A percentile compares a stretch with the other conserved stretches of the same genome.
Evolutionary conservation across 2,888 invertebrate species (phyloP).

Genomic region (Pedicia rivosa): DNA sequence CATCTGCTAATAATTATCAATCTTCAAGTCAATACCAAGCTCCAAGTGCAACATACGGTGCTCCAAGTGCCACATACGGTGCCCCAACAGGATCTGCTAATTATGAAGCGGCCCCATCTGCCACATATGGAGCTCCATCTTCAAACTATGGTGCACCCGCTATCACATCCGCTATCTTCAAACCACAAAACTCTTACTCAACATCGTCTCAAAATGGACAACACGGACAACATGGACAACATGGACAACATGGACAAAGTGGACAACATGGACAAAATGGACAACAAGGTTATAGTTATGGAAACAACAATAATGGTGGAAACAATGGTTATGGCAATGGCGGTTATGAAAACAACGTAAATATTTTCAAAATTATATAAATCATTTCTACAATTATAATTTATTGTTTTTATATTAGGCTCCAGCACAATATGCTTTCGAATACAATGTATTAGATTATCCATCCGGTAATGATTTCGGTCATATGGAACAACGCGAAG

Average conservation of each 20-base stretch:
- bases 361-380: neutral
- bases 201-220: constrained; percentile 19
- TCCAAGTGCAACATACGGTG: constrained; percentile 27
- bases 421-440: constrained; percentile 52
- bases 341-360: constrained; percentile 17
- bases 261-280: constrained; percentile 17
- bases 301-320: constrained; percentile 27
- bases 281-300: constrained; percentile 22
- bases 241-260: constrained; percentile 18
- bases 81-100: too few relatives aligned
- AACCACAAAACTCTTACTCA: constrained; percentile 19
- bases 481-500: constrained; percentile 45
- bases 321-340: constrained; percentile 25
- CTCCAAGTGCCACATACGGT: constrained; percentile 19
- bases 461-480: constrained; percentile 49
- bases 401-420: constrained; percentile 27
- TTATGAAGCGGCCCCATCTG: too few relatives aligned
- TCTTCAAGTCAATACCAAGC: constrained; percentile 32
- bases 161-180: constrained; percentile 33
- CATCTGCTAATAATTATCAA: too few relatives aligned
- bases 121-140: constrained; percentile 24
- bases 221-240: too few relatives aligned
- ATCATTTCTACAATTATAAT: neutral
- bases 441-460: constrained; percentile 48
- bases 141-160: constrained; percentile 36